phyloP scores from a whole-genome alignment of 2,888 invertebrate species.

The Drosophila mulleri region DNA sequence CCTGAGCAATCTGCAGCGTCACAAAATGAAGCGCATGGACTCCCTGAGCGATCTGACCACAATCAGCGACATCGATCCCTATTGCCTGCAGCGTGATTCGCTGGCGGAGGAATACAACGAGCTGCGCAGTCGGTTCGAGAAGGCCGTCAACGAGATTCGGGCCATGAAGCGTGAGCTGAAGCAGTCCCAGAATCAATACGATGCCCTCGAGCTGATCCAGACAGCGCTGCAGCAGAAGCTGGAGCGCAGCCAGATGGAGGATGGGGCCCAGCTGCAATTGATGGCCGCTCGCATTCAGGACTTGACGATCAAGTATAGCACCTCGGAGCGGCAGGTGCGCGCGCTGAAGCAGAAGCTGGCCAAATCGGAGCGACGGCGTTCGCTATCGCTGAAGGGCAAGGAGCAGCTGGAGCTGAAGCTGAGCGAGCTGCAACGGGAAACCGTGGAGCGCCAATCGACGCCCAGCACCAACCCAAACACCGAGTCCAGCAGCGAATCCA shows the following conservation, averaged over 20 bases:
- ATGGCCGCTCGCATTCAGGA: conserved; percentile 94
- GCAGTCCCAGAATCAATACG: conserved; percentile 92
- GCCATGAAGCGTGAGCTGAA: conserved; percentile 92
- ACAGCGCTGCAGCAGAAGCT: conserved; percentile 91
- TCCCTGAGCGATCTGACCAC: conserved; percentile 93
- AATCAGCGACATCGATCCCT: conserved; percentile 91
- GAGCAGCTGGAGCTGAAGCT: conserved; percentile 94
- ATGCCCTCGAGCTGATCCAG: conserved; percentile 92
- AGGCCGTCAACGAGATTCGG: conserved; percentile 93
- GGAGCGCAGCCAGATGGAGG: conserved; percentile 88
- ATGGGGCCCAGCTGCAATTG: conserved; percentile 90
- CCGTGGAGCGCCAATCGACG: conserved; percentile 89
- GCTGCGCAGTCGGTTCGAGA: conserved; percentile 91
- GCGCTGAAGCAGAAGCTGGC: conserved; percentile 92
- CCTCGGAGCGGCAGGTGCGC: conserved; percentile 93
- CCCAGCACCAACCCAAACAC: conserved; percentile 86
- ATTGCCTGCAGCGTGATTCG: conserved; percentile 90
- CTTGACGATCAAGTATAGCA: conserved; percentile 91
- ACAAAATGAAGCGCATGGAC: conserved; percentile 88
- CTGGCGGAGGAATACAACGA: conserved; percentile 93
- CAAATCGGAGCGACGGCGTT: conserved; percentile 92
- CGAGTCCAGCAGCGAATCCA: conserved; percentile 85
- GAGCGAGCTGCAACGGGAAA: conserved; percentile 82
- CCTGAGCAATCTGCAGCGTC: conserved; percentile 83
- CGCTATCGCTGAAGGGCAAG: conserved; percentile 92